Base-by-base conservation (phyloP, 2,113 vertebrate species). In the Megalops atlanticus region DNA sequence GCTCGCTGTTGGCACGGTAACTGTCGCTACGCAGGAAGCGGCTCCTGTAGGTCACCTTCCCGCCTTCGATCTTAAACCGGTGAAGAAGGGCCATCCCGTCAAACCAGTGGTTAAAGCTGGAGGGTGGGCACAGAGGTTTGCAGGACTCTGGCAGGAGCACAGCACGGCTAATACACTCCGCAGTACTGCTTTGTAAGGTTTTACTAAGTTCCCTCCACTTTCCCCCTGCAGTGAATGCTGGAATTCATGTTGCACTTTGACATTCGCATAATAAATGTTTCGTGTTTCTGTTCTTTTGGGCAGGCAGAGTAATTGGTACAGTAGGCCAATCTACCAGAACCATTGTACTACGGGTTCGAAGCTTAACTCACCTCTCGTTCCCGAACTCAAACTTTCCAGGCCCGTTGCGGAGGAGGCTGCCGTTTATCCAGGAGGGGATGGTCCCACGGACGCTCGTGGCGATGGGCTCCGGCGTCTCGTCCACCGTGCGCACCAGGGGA, bases 321-420 rank as follows among this genome's bases (percentile, higher is more conserved):
- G 7, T 45, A 10, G 43, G 43, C 43, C 14, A n/a, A n/a, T 45
- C 43, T 45, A 10, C 5, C 52, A 3, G 52, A 2, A 58, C 8
- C 21, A 58, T 15, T 6, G 21, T 4, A 18, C 5, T 18, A 58
- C 12, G n/a, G 2, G n/a, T 10, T 31, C 7, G n/a, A 24, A 11
- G 58, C 58, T 64, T 24, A 11, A 88, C 95, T 96, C 91, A 98
- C 96, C 90, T 93, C 58, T 97, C 94, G 71, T 95, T 89, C 31
- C 97, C 97, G 90, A 99, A 99, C 79, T 99, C 96, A 40, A 97
- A 99, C 88, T 96, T 98, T 38, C 96, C 97, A 0, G 97, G 97
- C 16, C 98, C 97, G 0, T 96, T 97, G 52, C 96, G 95, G 72
- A 98, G 92, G 0, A 99, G 85, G 41, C 78, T 95, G 35, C 97